Percentiles rank a stretch among this genome's conserved stretches.
These are phyloP conservation scores for Dicyrtomina minuta DNA, from an alignment of 2,888 invertebrate genomes.

Conservation along the genomic window DNA sequence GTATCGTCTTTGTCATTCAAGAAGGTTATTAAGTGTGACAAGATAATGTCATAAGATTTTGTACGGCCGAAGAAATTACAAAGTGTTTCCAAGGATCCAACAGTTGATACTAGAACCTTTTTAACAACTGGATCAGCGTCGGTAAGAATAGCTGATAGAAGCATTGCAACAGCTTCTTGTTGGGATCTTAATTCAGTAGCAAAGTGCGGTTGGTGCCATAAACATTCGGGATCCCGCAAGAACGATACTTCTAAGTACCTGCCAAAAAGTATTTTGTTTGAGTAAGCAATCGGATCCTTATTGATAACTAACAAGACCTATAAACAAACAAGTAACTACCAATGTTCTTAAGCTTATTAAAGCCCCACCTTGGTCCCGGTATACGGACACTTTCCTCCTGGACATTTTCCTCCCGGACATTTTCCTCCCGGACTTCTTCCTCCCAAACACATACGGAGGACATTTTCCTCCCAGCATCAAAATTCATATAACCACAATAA, in stretches of 20 bases:
- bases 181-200: slow-evolving; percentile 74
- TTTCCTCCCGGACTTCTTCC: no score
- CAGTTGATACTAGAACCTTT: slow-evolving; percentile 65
- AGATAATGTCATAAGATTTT: slow-evolving; percentile 85
- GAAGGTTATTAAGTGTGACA: slow-evolving; percentile 97
- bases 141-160: slow-evolving; percentile 82
- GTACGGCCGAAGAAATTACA: slow-evolving; percentile 51
- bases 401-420: no score
- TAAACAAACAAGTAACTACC: no score
- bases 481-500: no score
- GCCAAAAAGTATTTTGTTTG: background rate
- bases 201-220: slow-evolving; percentile 48
- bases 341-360: no score
- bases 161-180: slow-evolving; percentile 87
- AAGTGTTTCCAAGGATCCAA: slow-evolving; percentile 48
- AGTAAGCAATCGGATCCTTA: no score
- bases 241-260: slow-evolving; percentile 51
- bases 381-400: no score
- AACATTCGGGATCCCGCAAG: slow-evolving; percentile 42
- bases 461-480: no score
- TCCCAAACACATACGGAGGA: no score
- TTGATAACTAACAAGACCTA: no score
- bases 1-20: slow-evolving; percentile 95
- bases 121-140: slow-evolving; percentile 90
- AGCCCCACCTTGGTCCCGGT: no score